Evolutionary conservation across 2,888 invertebrate species (phyloP).

Genomic region (Ligdia adustata): DNA sequence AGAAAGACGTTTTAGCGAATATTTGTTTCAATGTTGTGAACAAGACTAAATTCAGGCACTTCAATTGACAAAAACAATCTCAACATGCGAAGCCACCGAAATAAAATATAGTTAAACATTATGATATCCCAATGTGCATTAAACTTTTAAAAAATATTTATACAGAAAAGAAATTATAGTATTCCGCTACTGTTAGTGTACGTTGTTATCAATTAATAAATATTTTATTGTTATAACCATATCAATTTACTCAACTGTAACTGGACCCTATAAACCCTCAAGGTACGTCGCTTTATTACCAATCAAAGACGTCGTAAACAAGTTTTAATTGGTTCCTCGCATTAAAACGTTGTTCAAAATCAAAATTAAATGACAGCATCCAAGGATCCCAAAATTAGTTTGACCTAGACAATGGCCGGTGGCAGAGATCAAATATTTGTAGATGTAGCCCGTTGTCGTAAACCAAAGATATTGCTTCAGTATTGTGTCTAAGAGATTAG

Average conservation of each 20-base stretch:
- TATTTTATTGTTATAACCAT: conserved; percentile 3
- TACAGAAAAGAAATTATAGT: too few species aligned
- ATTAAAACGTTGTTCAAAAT: conserved; percentile 45
- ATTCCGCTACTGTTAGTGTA: too few species aligned
- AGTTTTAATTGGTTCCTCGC: conserved; percentile 32
- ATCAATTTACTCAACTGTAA: conserved; percentile 1
- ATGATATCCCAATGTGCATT: too few species aligned
- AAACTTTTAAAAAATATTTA: too few species aligned
- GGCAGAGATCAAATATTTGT: conserved; percentile 76
- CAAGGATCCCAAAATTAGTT: conserved; percentile 73
- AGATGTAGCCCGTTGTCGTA: conserved; percentile 71
- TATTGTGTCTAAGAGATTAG: conserved; percentile 80
- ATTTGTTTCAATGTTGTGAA: too few species aligned
- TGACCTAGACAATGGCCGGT: conserved; percentile 74
- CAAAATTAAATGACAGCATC: conserved; percentile 72
- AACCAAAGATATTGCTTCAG: conserved; percentile 75
- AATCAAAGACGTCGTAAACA: conserved; percentile 26
- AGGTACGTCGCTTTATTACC: conserved; percentile 17
- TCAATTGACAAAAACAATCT: too few species aligned
- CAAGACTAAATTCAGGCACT: too few species aligned
- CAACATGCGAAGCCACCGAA: too few species aligned
- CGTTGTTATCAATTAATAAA: neutral
- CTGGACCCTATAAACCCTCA: conserved; percentile 9
- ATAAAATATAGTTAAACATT: too few species aligned
- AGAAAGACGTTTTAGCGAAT: too few species aligned